A percentile compares a stretch with the other conserved stretches of the same genome.
These are phyloP conservation scores for Lophochroa leadbeateri DNA, from an alignment of 2,113 vertebrate genomes.

Conservation along the genomic window DNA sequence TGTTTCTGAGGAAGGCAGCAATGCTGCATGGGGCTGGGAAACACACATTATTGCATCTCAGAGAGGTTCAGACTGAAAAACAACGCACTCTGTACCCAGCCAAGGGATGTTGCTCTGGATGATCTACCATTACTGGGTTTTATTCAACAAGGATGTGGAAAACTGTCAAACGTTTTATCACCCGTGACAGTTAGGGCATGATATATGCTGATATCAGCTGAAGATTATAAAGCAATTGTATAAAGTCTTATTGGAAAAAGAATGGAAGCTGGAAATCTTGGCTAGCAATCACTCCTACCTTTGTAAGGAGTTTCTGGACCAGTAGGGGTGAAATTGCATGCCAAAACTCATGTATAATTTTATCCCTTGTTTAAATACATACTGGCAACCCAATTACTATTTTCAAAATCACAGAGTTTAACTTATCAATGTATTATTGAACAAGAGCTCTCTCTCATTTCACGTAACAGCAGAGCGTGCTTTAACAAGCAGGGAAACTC, in stretches of 20 bases:
- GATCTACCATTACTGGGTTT: conserved; percentile 29
- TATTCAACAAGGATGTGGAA: conserved; percentile 23
- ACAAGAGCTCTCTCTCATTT: conserved; percentile 4
- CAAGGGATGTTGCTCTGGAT: not conserved
- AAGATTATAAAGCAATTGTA: conserved; percentile 42
- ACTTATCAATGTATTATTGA: conserved; percentile 11
- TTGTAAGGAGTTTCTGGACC: conserved; percentile 65
- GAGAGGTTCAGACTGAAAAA: not conserved
- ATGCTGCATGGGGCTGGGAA: not conserved
- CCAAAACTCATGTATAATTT: conserved; percentile 64
- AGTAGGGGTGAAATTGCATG: conserved; percentile 61
- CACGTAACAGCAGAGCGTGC: not conserved
- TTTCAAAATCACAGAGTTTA: conserved; percentile 32
- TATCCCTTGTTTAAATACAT: conserved; percentile 64
- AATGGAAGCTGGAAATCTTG: conserved; percentile 58
- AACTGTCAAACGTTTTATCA: conserved; percentile 34
- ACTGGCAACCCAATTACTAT: conserved; percentile 15
- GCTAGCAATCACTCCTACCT: conserved; percentile 39
- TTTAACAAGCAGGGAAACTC: not conserved
- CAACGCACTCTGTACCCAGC: not conserved
- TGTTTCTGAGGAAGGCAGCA: not conserved
- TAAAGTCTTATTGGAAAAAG: conserved; percentile 15
- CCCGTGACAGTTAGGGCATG: conserved; percentile 1
- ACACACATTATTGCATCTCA: not conserved
- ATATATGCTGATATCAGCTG: conserved; percentile 33